These are phyloP conservation scores for Alethe diademata DNA, from an alignment of 2,113 vertebrate genomes.

Conservation along the genomic window DNA sequence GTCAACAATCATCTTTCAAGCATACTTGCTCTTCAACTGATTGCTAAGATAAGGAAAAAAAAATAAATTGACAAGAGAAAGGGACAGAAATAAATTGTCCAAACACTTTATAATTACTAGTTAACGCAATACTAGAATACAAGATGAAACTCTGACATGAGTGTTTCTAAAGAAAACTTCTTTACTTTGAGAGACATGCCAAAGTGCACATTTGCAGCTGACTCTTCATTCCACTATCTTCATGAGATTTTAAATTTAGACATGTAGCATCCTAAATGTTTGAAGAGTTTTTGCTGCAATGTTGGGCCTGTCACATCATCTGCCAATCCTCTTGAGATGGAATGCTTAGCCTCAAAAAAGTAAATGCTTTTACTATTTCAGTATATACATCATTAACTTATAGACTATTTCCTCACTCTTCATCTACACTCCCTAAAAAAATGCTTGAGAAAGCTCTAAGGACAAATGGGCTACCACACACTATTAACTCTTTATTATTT, in stretches of 20 bases:
- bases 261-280: constrained; percentile 22
- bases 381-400: constrained; percentile 32
- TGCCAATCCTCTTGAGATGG: not conserved
- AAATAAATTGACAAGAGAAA: not conserved
- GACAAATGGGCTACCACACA: not conserved
- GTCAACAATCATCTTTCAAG: not conserved
- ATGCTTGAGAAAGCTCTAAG: not conserved
- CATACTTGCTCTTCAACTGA: not conserved
- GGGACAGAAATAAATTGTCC: not conserved
- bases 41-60: not conserved
- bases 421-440: constrained; percentile 33
- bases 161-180: not conserved
- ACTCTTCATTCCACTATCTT: not conserved
- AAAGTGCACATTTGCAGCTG: not conserved
- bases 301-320: constrained; percentile 20
- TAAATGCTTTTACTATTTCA: constrained; percentile 22
- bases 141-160: not conserved
- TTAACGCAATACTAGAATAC: not conserved
- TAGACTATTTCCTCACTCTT: not conserved
- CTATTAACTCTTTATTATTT: constrained; percentile 20
- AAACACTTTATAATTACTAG: not conserved
- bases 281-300: constrained; percentile 16
- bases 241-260: constrained; percentile 41
- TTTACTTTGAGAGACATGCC: not conserved
- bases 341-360: constrained; percentile 8